Conservation (phyloP, 2,113 vertebrate species). For the Lichenostomus cassidix region DNA sequence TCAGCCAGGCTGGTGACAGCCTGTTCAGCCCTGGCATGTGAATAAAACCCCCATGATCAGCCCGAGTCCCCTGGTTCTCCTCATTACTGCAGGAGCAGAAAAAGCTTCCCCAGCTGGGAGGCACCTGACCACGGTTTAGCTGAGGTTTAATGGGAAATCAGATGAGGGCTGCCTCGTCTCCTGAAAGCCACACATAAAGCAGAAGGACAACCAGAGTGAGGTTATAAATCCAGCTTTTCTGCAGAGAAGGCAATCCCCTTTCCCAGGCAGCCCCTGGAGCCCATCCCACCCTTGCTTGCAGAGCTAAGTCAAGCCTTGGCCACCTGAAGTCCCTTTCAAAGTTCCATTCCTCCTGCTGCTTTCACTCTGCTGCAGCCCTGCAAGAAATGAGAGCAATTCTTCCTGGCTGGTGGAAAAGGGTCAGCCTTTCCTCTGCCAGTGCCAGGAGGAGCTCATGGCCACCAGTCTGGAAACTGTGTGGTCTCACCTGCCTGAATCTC, state of each 20-base stretch:
- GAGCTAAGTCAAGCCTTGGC: neutral
- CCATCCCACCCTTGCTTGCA: neutral
- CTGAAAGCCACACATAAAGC: neutral
- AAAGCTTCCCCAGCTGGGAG: neutral
- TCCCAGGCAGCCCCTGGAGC: neutral
- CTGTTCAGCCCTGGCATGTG: neutral
- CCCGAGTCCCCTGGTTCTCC: neutral
- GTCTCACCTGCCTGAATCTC: neutral
- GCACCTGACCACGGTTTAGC: fast-evolving
- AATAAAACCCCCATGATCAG: neutral
- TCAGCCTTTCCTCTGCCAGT: neutral
- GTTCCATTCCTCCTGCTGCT: neutral
- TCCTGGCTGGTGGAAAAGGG: neutral
- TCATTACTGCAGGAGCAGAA: neutral
- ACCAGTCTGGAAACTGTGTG: neutral
- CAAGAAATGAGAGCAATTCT: neutral
- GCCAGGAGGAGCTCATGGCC: neutral
- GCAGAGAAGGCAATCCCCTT: neutral
- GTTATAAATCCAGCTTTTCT: neutral
- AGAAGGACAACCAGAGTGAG: neutral
- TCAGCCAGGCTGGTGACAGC: neutral
- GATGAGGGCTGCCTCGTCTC: neutral
- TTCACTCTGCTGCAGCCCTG: neutral
- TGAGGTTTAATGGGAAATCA: neutral
- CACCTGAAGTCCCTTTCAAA: neutral